A percentile compares a stretch with the other conserved stretches of the same genome.
phyloP scores from a whole-genome alignment of 2,888 invertebrate species.

The Drosophila prostipennis region DNA sequence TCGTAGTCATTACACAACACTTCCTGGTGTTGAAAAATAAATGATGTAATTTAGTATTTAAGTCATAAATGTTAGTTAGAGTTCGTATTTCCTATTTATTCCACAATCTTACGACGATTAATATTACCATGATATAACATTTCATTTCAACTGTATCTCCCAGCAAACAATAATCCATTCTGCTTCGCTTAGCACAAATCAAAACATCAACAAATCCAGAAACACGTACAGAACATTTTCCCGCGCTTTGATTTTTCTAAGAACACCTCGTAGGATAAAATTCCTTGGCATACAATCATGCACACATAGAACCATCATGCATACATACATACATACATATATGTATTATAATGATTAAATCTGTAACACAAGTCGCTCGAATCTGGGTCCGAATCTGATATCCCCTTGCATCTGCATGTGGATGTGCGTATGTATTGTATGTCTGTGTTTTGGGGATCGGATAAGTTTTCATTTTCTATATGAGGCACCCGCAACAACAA shows the following conservation, averaged over 20 bases:
- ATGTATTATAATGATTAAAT: constrained; percentile 23
- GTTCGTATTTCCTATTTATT: no score
- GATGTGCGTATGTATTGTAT: background rate
- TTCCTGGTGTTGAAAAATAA: no score
- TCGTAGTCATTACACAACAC: no score
- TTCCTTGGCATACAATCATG: constrained; percentile 8
- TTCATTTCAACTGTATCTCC: background rate
- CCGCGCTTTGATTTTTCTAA: constrained; percentile 23
- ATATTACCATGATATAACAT: background rate
- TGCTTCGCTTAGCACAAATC: constrained; percentile 9
- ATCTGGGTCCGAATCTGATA: constrained; percentile 21
- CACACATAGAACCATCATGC: background rate
- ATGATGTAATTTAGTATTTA: no score
- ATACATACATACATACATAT: background rate
- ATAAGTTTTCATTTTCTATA: constrained; percentile 69
- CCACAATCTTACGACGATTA: background rate
- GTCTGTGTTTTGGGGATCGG: constrained; percentile 21
- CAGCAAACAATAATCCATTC: background rate
- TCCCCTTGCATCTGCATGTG: constrained; percentile 18
- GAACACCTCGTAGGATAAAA: constrained; percentile 5
- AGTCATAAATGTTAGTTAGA: no score
- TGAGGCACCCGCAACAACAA: constrained; percentile 32
- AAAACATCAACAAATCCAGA: constrained; percentile 26
- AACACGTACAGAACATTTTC: constrained; percentile 10
- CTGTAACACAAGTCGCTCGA: constrained; percentile 28